phyloP scores from a whole-genome alignment of 2,113 vertebrate genomes.

The Phoenicopterus ruber region DNA sequence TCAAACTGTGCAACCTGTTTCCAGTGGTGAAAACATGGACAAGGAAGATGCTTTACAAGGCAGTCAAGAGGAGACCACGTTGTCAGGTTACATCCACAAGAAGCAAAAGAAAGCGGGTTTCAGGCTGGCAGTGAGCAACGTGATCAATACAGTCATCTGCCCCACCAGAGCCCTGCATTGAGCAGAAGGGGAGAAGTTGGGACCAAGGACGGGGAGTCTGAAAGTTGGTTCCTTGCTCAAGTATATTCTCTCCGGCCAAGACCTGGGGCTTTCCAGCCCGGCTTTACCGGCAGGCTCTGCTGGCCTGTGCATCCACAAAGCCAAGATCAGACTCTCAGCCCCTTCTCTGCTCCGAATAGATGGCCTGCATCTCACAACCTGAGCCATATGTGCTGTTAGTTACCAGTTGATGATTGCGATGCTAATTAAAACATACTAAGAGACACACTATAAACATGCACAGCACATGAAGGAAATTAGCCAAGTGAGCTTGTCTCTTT shows the following conservation, averaged over 20 bases:
- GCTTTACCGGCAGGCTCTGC: background rate
- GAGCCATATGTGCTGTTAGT: background rate
- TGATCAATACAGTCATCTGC: no score
- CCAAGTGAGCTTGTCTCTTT: slow-evolving; percentile 71
- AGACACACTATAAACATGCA: slow-evolving; percentile 61
- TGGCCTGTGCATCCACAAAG: background rate
- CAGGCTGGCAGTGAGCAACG: background rate
- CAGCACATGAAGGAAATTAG: slow-evolving; percentile 73
- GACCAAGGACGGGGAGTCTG: background rate
- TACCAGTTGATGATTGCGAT: slow-evolving; percentile 35
- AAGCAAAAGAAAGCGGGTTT: background rate
- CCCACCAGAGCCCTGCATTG: background rate
- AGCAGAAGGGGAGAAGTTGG: background rate
- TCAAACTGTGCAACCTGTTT: background rate
- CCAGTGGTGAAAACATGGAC: background rate
- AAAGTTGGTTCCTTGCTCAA: background rate
- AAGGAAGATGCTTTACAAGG: background rate
- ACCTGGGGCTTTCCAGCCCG: background rate
- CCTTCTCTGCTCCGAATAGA: background rate
- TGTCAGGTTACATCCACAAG: background rate
- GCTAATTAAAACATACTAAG: slow-evolving; percentile 69
- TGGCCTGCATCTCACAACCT: background rate
- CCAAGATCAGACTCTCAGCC: background rate
- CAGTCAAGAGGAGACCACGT: background rate
- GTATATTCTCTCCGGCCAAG: background rate